Base-by-base conservation (phyloP, 1,140 invertebrate species). In the Danaus plexippus region DNA sequence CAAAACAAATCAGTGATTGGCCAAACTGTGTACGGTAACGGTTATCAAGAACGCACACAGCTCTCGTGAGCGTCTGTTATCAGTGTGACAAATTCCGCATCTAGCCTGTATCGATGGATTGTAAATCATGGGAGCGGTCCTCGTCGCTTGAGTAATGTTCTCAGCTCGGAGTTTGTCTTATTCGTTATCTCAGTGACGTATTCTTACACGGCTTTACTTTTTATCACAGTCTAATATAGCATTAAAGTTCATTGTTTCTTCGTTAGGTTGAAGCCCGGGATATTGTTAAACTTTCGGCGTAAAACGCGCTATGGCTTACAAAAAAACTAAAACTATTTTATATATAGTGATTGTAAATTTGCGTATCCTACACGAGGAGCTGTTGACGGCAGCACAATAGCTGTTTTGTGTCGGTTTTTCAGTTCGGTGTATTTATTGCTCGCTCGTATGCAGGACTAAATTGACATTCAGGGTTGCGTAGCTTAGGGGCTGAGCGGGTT, bases 81-180 rank as follows among this genome's bases (percentile, higher is more conserved):
- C 57, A 54, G 52, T 49, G 54, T 73, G 71, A 73, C 70, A 70
- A 70, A 73, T 71, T 65, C 49, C 65, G 59, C 63, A 67, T 69
- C 69, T 65, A 56, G 49, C 59, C 43, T 62, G 60, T 71, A 73
- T 73, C 68, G 71, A 73, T 61, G 61, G 51, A 54, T 55, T 49
- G 61, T 67, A 70, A 70, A 72, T 72, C 63, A 70, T 67, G 54
- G 49, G 59, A 47, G 54, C 56, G 55, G 13, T 32, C 56, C 56
- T 63, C 51, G 56, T 18, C 48, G 57, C 60, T 58, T 59, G 56
- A 67, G 53, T 60, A 64, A 64, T 66, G 49, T 54, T 66, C 53
- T 59, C 50, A 43, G 51, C 51, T 44, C 41, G 48, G 61, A 61
- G 53, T 64, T 67, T 67, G 55, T 67, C 52, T 55, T 47, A 44